Conservation (phyloP, 2,888 invertebrate genomes). For the Cylindroiulus punctatus region DNA sequence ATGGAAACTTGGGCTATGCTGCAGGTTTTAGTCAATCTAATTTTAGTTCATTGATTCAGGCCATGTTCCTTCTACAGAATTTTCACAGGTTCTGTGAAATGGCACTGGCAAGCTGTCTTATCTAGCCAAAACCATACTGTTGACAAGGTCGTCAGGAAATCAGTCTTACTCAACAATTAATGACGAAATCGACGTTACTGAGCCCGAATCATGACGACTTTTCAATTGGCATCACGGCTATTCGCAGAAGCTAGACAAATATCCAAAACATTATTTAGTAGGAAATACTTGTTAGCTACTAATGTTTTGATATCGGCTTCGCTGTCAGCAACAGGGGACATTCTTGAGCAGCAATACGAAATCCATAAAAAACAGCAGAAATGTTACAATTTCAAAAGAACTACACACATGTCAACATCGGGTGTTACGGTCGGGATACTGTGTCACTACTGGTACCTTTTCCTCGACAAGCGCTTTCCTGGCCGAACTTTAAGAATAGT, state of each 20-base stretch:
- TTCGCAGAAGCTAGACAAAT: background rate
- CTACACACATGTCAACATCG: slow-evolving; percentile 79
- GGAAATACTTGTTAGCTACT: slow-evolving; percentile 76
- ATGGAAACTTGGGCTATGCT: too few species aligned
- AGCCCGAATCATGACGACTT: background rate
- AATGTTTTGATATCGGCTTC: slow-evolving; percentile 81
- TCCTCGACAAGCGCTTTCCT: slow-evolving; percentile 77
- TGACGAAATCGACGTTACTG: background rate
- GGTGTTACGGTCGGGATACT: slow-evolving; percentile 81
- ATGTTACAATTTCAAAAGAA: slow-evolving; percentile 72
- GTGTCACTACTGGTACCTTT: slow-evolving; percentile 87
- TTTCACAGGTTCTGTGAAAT: too few species aligned
- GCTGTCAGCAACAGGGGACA: slow-evolving; percentile 81
- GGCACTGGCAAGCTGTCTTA: too few species aligned
- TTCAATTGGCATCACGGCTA: slow-evolving; percentile 31
- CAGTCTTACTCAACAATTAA: background rate
- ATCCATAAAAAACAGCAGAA: slow-evolving; percentile 59
- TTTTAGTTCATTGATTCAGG: too few species aligned
- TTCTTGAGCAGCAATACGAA: slow-evolving; percentile 83
- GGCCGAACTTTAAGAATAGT: slow-evolving; percentile 75
- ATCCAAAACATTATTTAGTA: slow-evolving; percentile 15
- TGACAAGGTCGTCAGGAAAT: background rate
- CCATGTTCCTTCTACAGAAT: too few species aligned
- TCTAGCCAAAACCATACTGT: too few species aligned
- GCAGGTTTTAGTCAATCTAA: too few species aligned